Base-by-base conservation (phyloP, 2,797 vertebrate species). In the Crax fasciolata region DNA sequence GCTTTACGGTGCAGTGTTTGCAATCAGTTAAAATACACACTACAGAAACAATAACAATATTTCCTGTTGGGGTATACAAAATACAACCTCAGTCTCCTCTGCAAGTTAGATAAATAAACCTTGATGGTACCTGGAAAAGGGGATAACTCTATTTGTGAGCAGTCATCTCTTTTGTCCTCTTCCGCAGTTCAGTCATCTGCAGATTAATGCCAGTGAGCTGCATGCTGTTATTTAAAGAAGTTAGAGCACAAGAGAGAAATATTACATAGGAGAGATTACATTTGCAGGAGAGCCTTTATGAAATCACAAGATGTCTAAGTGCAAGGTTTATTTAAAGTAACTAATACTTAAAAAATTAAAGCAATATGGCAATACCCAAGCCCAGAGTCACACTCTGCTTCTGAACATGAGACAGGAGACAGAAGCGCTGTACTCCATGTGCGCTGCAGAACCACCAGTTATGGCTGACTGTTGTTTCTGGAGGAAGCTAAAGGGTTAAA, bases 391-490 rank as follows among this genome's bases (percentile, higher is more conserved):
- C n/a, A 12, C 10, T 14, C 27, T 57, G 19, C 35, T 28, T 76
- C n/a, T 61, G 41, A 51, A 13, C 5, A 43, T 8, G 28, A 72
- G 21, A 68, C 35, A 35, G 35, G 35, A 65, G 25, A 39, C 6
- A 61, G 49, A 83, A 85, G 10, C 11, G 35, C 20, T 65, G 9
- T 30, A 62, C 16, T 75, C 0, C 16, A 71, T 25, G 20, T 6
- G 15, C 10, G 15, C 18, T 55, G 54, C 62, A 88, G 71, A 84
- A 38, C n/a, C 58, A 82, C 7, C 20, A 30, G 9, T 58, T 43
- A 58, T 0, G 2, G 16, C 2, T 27, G 35, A 11, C 6, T 35
- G 6, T 4, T 54, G 25, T 12, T 68, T 58, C 16, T 27, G 18
- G 28, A 83, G 41, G 32, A 67, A 76, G 32, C 8, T 63, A 38